phyloP scores from a whole-genome alignment of 64 coral and sea anemone species.

The Porites lutea region DNA sequence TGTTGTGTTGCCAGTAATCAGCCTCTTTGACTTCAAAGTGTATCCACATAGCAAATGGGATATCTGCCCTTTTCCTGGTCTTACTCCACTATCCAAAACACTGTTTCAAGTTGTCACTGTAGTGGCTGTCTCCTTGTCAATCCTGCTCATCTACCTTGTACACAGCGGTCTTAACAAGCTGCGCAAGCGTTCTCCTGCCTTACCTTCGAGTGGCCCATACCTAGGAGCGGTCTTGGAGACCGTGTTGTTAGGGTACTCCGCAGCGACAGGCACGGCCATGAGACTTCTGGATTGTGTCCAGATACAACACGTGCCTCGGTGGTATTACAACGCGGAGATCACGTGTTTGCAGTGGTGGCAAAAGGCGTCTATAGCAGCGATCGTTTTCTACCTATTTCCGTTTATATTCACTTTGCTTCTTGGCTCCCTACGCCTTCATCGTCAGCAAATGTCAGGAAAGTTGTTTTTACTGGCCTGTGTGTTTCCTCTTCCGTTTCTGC shows the following conservation, averaged over 20 bases:
- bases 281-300: slow-evolving; percentile 37
- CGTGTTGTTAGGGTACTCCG: slow-evolving; percentile 55
- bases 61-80: slow-evolving; percentile 37
- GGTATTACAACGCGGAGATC: slow-evolving; percentile 34
- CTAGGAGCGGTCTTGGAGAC: slow-evolving; percentile 60
- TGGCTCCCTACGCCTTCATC: slow-evolving; percentile 2
- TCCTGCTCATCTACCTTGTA: slow-evolving; percentile 9
- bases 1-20: neutral
- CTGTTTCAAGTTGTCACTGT: neutral
- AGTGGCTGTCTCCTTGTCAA: neutral
- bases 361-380: neutral
- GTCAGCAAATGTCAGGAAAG: slow-evolving; percentile 24
- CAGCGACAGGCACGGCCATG: neutral
- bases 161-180: slow-evolving; percentile 25
- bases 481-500: slow-evolving; percentile 27
- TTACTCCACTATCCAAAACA: slow-evolving; percentile 22
- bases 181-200: neutral
- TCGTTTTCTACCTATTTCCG: slow-evolving; percentile 14
- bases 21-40: slow-evolving; percentile 33
- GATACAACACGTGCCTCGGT: slow-evolving; percentile 3
- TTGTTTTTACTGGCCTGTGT: slow-evolving; percentile 13
- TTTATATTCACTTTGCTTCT: slow-evolving; percentile 21
- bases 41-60: neutral
- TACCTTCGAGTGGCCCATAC: slow-evolving; percentile 47
- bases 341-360: slow-evolving; percentile 71